phyloP scores from a whole-genome alignment of 1,140 invertebrate species.

The Cephus cinctus region DNA sequence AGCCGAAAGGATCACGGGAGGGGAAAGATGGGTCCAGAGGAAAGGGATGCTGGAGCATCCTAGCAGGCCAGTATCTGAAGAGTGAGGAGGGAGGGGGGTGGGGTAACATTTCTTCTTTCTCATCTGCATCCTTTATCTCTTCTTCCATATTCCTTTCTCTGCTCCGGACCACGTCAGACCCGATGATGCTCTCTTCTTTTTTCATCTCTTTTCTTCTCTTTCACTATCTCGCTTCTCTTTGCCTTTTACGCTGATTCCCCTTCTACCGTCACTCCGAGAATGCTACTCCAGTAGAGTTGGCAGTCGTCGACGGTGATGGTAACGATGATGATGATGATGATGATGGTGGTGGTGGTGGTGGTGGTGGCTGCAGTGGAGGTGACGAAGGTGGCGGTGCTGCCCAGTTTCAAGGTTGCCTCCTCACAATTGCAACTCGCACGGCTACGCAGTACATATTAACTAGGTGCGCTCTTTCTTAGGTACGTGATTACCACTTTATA shows the following conservation, averaged over 20 bases:
- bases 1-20: slow-evolving; percentile 10
- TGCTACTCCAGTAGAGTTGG: slow-evolving; percentile 23
- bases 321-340: too few relatives aligned
- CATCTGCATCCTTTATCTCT: slow-evolving; percentile 21
- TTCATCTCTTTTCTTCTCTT: slow-evolving; percentile 15
- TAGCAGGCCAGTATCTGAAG: slow-evolving; percentile 12
- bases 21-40: slow-evolving; percentile 14
- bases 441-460: background rate
- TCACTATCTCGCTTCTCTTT: slow-evolving; percentile 16
- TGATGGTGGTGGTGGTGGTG: too few relatives aligned
- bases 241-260: slow-evolving; percentile 25
- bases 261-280: slow-evolving; percentile 26
- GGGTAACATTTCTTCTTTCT: slow-evolving; percentile 14
- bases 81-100: slow-evolving; percentile 13
- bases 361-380: too few relatives aligned
- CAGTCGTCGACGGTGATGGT: too few relatives aligned
- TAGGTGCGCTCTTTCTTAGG: slow-evolving; percentile 6
- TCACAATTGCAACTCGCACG: slow-evolving; percentile 14
- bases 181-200: too few relatives aligned
- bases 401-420: slow-evolving; percentile 33
- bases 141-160: slow-evolving; percentile 18
- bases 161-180: too few relatives aligned
- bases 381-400: slow-evolving; percentile 28
- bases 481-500: too few relatives aligned
- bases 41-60: slow-evolving; percentile 15